Percentiles rank a stretch among this genome's conserved stretches.
Conservation (phyloP, 2,888 invertebrate species). For the Biston stratarius region DNA sequence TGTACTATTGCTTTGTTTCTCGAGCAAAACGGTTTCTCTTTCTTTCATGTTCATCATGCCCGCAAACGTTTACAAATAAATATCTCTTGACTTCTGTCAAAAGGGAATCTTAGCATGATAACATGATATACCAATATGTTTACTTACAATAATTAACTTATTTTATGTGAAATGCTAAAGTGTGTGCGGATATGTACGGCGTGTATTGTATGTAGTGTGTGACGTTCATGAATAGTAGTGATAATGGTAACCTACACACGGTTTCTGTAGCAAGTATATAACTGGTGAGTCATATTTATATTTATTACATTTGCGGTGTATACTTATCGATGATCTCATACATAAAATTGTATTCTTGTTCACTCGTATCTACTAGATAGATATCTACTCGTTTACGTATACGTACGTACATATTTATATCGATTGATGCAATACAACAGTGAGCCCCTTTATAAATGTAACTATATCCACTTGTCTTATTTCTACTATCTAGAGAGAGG, state of each 20-base stretch:
- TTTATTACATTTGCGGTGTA: conserved; percentile 83
- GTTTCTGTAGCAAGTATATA: conserved; percentile 72
- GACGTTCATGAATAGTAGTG: conserved; percentile 72
- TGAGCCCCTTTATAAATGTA: neutral
- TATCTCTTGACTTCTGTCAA: conserved; percentile 36
- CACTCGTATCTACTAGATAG: conserved; percentile 26
- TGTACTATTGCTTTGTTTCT: conserved; percentile 60
- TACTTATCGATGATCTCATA: conserved; percentile 84
- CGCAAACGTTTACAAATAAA: conserved; percentile 45
- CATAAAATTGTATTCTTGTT: conserved; percentile 58
- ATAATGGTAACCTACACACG: conserved; percentile 80
- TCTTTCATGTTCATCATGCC: conserved; percentile 49
- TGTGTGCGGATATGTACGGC: conserved; percentile 57
- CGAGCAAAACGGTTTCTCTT: conserved; percentile 58
- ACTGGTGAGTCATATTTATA: conserved; percentile 86
- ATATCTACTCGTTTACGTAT: neutral
- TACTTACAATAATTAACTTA: conserved; percentile 18
- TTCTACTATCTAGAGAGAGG: too few relatives aligned
- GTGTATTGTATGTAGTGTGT: conserved; percentile 67
- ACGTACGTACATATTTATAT: neutral
- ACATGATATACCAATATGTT: conserved; percentile 13
- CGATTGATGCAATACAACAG: neutral
- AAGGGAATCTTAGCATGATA: conserved; percentile 27
- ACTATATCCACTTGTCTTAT: too few relatives aligned
- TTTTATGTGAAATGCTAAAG: conserved; percentile 54